Conservation (phyloP, 1,140 invertebrate genomes). For the Sesamia nonagrioides region DNA sequence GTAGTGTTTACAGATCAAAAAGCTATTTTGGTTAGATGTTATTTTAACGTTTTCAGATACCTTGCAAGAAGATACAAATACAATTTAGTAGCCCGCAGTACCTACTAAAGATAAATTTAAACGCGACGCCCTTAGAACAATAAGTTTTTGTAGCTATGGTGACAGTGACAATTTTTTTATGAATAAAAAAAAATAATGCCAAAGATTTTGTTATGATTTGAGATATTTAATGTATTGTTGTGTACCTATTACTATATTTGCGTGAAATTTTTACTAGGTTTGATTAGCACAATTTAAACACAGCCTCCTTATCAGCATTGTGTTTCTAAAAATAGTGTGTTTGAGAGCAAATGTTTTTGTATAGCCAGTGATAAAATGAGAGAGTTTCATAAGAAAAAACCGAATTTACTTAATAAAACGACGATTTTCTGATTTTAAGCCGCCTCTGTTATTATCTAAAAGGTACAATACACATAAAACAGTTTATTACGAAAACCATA, state of each 20-base stretch:
- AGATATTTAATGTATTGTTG: not conserved
- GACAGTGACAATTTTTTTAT: no score
- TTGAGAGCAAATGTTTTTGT: slow-evolving; percentile 26
- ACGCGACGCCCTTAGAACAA: no score
- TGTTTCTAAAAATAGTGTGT: slow-evolving; percentile 43
- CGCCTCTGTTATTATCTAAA: not conserved
- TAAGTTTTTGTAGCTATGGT: no score
- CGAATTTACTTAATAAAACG: not conserved
- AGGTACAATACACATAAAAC: not conserved
- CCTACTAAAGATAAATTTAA: no score
- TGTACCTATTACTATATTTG: not conserved
- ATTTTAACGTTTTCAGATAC: no score
- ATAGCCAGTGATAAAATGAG: slow-evolving; percentile 7
- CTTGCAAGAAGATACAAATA: not conserved
- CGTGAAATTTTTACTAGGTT: not conserved
- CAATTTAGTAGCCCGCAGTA: not conserved
- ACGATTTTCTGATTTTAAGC: not conserved
- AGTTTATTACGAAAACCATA: no score
- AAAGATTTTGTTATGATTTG: not conserved
- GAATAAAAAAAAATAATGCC: not conserved
- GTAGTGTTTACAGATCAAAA: slow-evolving; percentile 7
- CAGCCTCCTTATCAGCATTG: slow-evolving; percentile 24
- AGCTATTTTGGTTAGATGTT: not conserved
- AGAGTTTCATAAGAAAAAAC: slow-evolving; percentile 43
- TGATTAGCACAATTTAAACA: slow-evolving; percentile 30